Percentiles rank a stretch among this genome's conserved stretches.
phyloP scores from a whole-genome alignment of 1,140 invertebrate genomes.

The Uloborus diversus region DNA sequence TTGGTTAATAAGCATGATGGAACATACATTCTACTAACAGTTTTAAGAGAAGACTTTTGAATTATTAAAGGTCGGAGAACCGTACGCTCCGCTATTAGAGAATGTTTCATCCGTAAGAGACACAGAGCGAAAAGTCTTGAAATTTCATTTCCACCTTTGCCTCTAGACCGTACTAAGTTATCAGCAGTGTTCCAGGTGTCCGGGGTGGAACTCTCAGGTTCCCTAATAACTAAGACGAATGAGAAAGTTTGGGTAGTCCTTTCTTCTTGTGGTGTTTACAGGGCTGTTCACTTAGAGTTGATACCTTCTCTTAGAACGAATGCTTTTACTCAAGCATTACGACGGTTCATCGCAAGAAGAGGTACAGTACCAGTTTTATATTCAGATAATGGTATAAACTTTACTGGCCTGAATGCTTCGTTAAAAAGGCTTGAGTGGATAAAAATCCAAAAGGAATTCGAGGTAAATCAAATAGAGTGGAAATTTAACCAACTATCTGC shows the following conservation, averaged over 20 bases:
- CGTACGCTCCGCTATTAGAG: neutral
- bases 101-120: neutral
- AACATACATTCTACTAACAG: neutral
- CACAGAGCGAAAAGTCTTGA: neutral
- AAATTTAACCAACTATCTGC: slow-evolving; percentile 62
- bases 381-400: slow-evolving; percentile 60
- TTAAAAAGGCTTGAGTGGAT: neutral
- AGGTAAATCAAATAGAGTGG: neutral
- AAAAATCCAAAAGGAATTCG: neutral
- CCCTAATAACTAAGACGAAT: slow-evolving; percentile 64
- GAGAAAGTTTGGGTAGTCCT: slow-evolving; percentile 63
- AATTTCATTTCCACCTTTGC: neutral
- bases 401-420: neutral
- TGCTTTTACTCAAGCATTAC: slow-evolving; percentile 64
- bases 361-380: neutral
- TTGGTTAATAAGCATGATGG: neutral
- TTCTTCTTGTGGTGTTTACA: slow-evolving; percentile 66
- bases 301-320: slow-evolving; percentile 63
- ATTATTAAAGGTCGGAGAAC: neutral
- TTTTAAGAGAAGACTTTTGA: neutral
- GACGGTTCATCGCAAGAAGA: neutral
- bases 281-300: slow-evolving; percentile 66
- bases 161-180: neutral
- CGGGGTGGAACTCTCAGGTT: slow-evolving; percentile 60
- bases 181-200: neutral